Base-by-base conservation (phyloP, 2,888 invertebrate species). In the Sesamia inferens region DNA sequence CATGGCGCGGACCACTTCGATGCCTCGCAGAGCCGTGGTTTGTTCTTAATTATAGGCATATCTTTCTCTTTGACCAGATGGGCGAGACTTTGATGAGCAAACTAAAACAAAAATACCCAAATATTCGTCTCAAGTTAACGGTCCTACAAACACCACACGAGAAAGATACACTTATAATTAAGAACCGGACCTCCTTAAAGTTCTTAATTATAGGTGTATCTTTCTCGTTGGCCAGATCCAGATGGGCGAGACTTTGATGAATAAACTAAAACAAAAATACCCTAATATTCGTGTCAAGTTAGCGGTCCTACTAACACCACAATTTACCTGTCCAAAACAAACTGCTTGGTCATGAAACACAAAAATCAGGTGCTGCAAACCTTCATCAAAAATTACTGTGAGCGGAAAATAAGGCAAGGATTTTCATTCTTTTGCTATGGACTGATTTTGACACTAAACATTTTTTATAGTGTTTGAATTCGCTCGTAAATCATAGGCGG, bases 371-470 rank as follows among this genome's bases (percentile, higher is more conserved):
- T 65, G 47, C 10, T 39, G 24, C 62, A 44, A 72, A 81, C 81
- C 81, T 83, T 72, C 51, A 76, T 83, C 84, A 83, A 80, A 76
- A 83, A 70, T 58, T 14, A 72, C 59, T 68, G 70, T 59, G 42
- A 64, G 81, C 81, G 81, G 76, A 82, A 82, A 82, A 82, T 81
- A 42, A 71, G 65, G 51, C 31, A 19, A 54, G 39, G 59, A 80
- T 81, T 83, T 83, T 22, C 69, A 72, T 76, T 78, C 81, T 88
- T 85, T 80, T 70, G 71, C 78, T 78, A 81, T 81, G 84, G 81
- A 88, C 88, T 89, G 90, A 90, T 90, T 87, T 88, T 89, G 88
- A 90, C 89, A 88, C 90, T 90, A 90, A 93, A 93, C 90, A 91
- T 90, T 93, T 92, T 92, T 93, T 91, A 92, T 90, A 90, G 90